Evolutionary conservation across 2,797 vertebrate genomes (phyloP).

Genomic region (Limnodromus scolopaceus): DNA sequence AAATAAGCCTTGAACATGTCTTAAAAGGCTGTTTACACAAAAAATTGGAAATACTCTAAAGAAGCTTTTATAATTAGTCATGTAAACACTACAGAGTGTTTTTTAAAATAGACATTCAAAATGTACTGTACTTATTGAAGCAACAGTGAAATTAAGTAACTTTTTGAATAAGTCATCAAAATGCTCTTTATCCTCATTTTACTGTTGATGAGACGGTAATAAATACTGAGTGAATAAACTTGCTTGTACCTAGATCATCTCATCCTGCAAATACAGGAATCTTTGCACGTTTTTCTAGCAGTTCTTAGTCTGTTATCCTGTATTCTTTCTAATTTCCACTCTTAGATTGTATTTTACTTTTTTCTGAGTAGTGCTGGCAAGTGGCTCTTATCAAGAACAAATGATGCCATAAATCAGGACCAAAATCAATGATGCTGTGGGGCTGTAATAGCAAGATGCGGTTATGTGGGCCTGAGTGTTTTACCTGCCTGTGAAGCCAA

Average conservation of each 20-base stretch:
- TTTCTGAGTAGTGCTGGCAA: slow-evolving; percentile 42
- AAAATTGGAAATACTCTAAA: background rate
- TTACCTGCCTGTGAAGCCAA: slow-evolving; percentile 48
- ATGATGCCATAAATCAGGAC: slow-evolving; percentile 67
- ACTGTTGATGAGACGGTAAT: background rate
- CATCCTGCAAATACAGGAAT: slow-evolving; percentile 9
- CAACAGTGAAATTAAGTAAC: background rate
- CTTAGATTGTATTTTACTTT: slow-evolving; percentile 65
- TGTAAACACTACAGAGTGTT: background rate
- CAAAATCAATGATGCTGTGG: slow-evolving; percentile 68
- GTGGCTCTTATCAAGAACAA: slow-evolving; percentile 70
- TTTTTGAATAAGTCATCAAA: background rate
- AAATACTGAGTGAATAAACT: slow-evolving; percentile 1
- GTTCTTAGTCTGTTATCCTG: slow-evolving; percentile 1
- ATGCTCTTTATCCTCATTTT: background rate
- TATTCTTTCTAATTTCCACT: slow-evolving; percentile 58
- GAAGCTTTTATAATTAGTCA: slow-evolving; percentile 19
- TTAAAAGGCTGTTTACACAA: slow-evolving; percentile 31
- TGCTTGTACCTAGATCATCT: background rate
- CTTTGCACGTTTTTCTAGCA: background rate
- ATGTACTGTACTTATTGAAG: background rate
- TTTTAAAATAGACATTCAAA: slow-evolving; percentile 36
- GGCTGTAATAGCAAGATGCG: slow-evolving; percentile 23
- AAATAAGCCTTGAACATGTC: slow-evolving; percentile 11
- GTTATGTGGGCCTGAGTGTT: slow-evolving; percentile 48